A percentile compares a stretch with the other conserved stretches of the same genome.
Evolutionary conservation across 2,113 vertebrate species (phyloP).

Genomic region (Platysteira castanea): DNA sequence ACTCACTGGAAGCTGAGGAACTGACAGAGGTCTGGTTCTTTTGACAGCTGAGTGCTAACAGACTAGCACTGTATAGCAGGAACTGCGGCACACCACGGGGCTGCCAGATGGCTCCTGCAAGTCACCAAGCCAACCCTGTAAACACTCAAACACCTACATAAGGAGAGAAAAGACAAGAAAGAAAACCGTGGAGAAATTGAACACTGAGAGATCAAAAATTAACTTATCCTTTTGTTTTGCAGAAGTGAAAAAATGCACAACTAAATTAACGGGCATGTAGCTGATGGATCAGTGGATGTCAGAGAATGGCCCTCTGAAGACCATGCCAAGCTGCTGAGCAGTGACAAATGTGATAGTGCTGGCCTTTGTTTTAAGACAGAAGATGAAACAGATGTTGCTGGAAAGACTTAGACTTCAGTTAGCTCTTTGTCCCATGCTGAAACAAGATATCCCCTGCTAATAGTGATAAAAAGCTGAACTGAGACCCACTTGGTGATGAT

Average conservation of each 20-base stretch:
- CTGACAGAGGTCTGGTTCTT: not conserved
- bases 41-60: not conserved
- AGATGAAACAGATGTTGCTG: not conserved
- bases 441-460: not conserved
- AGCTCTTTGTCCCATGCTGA: not conserved
- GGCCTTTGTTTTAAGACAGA: not conserved
- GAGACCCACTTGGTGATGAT: not conserved
- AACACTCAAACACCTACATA: not conserved
- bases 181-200: not conserved
- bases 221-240: not conserved
- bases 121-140: not conserved
- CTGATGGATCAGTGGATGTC: not conserved
- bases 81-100: not conserved
- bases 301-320: not conserved
- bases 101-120: not conserved
- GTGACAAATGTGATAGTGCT: not conserved
- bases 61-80: accelerated
- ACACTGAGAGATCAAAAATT: not conserved
- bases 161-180: not conserved
- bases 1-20: not conserved
- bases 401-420: not conserved
- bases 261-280: not conserved
- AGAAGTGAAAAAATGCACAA: not conserved
- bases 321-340: not conserved
- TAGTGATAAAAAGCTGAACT: not conserved